Percentiles rank a stretch among this genome's conserved stretches.
These are phyloP conservation scores for Scaptomyza reducta DNA, from an alignment of 2,888 invertebrate genomes.

Conservation along the genomic window DNA sequence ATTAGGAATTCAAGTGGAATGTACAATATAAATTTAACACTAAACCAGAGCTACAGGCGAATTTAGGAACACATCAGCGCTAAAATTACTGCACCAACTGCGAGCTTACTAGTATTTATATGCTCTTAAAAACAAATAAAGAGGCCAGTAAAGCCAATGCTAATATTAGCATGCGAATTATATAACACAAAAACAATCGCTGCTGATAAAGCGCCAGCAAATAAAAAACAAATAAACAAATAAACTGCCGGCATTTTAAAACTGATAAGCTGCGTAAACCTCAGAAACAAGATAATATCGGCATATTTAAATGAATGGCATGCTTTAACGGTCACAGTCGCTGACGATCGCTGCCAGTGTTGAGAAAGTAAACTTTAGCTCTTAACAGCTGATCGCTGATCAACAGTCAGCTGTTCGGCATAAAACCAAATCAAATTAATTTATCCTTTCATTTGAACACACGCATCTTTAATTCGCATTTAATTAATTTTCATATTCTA, in stretches of 20 bases:
- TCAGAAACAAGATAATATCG: slow-evolving; percentile 28
- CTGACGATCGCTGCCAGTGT: slow-evolving; percentile 50
- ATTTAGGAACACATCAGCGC: neutral
- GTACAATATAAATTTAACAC: slow-evolving; percentile 38
- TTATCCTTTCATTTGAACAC: neutral
- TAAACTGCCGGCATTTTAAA: slow-evolving; percentile 12
- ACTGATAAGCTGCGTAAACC: slow-evolving; percentile 46
- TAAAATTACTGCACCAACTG: neutral
- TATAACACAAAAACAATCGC: slow-evolving; percentile 10
- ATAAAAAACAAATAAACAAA: slow-evolving; percentile 26
- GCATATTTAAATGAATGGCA: slow-evolving; percentile 56
- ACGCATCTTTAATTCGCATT: neutral
- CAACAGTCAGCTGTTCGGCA: slow-evolving; percentile 47
- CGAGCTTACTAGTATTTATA: neutral
- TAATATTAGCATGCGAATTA: slow-evolving; percentile 35
- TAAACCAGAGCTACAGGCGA: slow-evolving; percentile 14
- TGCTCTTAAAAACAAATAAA: neutral
- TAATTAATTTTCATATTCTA: neutral
- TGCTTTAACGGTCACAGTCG: slow-evolving; percentile 40
- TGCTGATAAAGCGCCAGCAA: slow-evolving; percentile 29
- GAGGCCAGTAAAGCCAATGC: slow-evolving; percentile 9
- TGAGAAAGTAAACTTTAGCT: slow-evolving; percentile 43
- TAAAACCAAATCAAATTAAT: slow-evolving; percentile 8
- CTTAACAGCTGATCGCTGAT: slow-evolving; percentile 16
- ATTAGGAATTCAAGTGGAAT: slow-evolving; percentile 72